Percentiles rank a stretch among this genome's conserved stretches.
Conservation (phyloP, 2,888 invertebrate species). For the Lepidocyrtoides sp. region DNA sequence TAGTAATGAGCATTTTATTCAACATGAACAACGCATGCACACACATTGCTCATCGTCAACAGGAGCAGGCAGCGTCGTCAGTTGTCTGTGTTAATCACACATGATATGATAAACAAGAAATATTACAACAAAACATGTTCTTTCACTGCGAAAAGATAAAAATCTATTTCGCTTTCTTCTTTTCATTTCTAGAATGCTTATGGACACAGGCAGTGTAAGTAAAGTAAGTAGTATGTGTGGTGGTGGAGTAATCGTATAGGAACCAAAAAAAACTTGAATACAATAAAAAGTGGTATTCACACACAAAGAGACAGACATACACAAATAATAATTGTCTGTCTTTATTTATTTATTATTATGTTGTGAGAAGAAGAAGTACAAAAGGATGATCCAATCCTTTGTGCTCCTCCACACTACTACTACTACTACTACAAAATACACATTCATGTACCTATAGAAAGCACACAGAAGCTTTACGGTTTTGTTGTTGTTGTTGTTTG, state of each 20-base stretch:
- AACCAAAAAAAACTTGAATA: conserved; percentile 67
- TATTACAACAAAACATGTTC: conserved; percentile 34
- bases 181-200: conserved; percentile 45
- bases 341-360: conserved; percentile 72
- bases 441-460: too few relatives aligned
- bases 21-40: conserved; percentile 7
- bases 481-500: conserved; percentile 59
- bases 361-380: conserved; percentile 67
- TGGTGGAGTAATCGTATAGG: conserved; percentile 29
- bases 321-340: conserved; percentile 77
- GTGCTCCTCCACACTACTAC: conserved; percentile 40
- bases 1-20: conserved; percentile 49
- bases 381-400: conserved; percentile 72
- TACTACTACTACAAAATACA: too few relatives aligned
- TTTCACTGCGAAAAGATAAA: conserved; percentile 63
- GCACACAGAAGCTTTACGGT: conserved; percentile 39
- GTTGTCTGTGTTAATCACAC: conserved; percentile 49
- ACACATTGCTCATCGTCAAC: conserved; percentile 27
- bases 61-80: neutral
- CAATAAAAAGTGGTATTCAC: conserved; percentile 68
- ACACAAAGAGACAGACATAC: conserved; percentile 70
- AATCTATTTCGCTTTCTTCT: conserved; percentile 74
- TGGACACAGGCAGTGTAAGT: neutral
- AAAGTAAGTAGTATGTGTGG: neutral
- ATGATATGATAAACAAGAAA: conserved; percentile 43